Evolutionary conservation across 2,113 vertebrate species (phyloP).

Genomic region (Pygathrix nemaeus): DNA sequence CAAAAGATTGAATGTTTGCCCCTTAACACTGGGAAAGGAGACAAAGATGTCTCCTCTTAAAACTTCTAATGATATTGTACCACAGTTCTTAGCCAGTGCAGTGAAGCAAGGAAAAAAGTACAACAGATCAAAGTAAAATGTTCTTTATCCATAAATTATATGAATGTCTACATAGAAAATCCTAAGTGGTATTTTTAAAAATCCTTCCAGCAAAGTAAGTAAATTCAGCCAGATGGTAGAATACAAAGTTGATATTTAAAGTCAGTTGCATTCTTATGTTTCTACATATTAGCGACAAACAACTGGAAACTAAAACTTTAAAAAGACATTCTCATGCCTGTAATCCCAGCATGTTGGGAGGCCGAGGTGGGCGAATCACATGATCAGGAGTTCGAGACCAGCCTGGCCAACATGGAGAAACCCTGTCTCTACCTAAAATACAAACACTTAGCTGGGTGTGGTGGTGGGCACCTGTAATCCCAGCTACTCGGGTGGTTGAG

Average conservation of each 20-base stretch:
- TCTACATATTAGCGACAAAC: background rate
- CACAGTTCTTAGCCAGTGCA: background rate
- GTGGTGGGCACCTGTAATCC: no score
- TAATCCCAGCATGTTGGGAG: no score
- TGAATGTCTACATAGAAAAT: background rate
- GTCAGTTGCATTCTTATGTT: background rate
- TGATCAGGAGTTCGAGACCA: no score
- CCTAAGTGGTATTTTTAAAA: background rate
- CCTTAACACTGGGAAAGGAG: background rate
- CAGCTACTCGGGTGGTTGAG: no score
- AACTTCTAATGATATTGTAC: background rate
- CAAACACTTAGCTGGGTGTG: no score
- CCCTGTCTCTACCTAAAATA: no score
- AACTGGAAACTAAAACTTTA: background rate
- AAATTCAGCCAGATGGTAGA: background rate
- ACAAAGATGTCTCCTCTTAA: background rate
- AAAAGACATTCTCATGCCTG: background rate
- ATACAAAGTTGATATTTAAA: background rate
- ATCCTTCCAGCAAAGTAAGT: background rate
- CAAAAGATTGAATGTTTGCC: background rate
- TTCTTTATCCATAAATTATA: background rate
- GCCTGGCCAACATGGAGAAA: no score
- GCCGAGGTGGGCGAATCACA: no score
- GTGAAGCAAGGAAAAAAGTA: background rate
- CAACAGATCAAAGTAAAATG: background rate